A percentile compares a stretch with the other conserved stretches of the same genome.
phyloP scores from a whole-genome alignment of 2,888 invertebrate genomes.

The Tyria jacobaeae region DNA sequence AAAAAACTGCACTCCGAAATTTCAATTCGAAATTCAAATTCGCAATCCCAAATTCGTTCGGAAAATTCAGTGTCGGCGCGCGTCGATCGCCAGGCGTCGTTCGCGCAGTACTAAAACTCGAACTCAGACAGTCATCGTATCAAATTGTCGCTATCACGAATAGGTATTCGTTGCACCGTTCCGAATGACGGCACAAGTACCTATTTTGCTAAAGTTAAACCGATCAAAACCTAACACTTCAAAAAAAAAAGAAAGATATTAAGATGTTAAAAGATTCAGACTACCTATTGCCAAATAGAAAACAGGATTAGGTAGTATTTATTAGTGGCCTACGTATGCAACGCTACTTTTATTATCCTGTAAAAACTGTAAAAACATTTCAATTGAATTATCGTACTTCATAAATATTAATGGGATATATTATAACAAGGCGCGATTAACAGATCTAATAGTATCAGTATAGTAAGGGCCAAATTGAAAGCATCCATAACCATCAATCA shows the following conservation, averaged over 20 bases:
- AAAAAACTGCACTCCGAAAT: slow-evolving; percentile 33
- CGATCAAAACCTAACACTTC: background rate
- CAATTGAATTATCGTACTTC: no score
- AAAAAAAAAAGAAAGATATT: background rate
- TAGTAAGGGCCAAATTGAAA: no score
- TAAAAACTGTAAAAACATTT: no score
- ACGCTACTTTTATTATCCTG: no score
- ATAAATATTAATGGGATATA: no score
- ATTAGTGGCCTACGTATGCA: no score
- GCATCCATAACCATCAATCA: no score
- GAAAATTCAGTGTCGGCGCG: slow-evolving; percentile 57
- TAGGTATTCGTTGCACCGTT: slow-evolving; percentile 52
- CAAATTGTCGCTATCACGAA: slow-evolving; percentile 62
- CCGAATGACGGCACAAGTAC: slow-evolving; percentile 45
- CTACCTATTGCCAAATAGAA: no score
- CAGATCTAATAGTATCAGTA: no score
- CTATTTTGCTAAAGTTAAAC: slow-evolving; percentile 41
- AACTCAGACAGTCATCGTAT: slow-evolving; percentile 64
- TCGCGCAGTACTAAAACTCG: slow-evolving; percentile 75
- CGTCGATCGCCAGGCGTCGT: slow-evolving; percentile 74
- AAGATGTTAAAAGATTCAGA: no score
- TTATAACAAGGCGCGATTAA: no score
- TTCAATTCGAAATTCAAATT: slow-evolving; percentile 60
- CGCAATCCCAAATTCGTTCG: slow-evolving; percentile 58
- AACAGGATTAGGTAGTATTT: no score